phyloP scores from a whole-genome alignment of 2,797 vertebrate genomes.

The Columba guinea region DNA sequence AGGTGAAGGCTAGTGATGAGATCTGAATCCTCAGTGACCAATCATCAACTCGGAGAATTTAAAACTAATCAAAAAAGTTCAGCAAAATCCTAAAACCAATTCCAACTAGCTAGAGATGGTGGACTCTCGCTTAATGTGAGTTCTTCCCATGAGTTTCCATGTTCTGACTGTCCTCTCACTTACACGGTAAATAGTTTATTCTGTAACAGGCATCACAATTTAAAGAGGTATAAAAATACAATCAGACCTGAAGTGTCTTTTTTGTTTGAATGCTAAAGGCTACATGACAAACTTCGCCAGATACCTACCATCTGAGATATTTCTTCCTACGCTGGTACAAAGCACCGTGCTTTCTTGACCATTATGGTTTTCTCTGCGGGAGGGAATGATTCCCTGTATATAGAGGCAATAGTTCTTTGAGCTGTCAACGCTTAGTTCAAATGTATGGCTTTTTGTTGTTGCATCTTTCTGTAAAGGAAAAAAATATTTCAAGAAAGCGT shows the following conservation, averaged over 20 bases:
- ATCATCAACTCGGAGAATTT: background rate
- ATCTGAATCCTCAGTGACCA: background rate
- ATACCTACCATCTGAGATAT: constrained; percentile 71
- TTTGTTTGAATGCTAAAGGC: background rate
- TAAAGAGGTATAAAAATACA: background rate
- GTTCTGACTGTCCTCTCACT: background rate
- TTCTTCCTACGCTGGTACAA: constrained; percentile 49
- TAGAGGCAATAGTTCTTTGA: constrained; percentile 88
- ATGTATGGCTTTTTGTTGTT: constrained; percentile 60
- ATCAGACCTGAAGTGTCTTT: background rate
- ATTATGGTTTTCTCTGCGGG: constrained; percentile 73
- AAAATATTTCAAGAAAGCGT: background rate
- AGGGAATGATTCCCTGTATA: constrained; percentile 79
- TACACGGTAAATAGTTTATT: background rate
- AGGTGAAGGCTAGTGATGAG: background rate
- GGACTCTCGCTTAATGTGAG: background rate
- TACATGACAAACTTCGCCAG: background rate
- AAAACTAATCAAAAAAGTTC: background rate
- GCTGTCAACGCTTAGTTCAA: constrained; percentile 80
- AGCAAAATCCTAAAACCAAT: background rate
- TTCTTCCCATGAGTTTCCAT: background rate
- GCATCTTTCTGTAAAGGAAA: constrained; percentile 79
- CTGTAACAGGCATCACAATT: background rate
- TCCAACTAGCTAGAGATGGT: background rate
- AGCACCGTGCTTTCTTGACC: constrained; percentile 76